Base-by-base conservation (phyloP, 2,113 vertebrate genomes). In the Heliornis fulica region DNA sequence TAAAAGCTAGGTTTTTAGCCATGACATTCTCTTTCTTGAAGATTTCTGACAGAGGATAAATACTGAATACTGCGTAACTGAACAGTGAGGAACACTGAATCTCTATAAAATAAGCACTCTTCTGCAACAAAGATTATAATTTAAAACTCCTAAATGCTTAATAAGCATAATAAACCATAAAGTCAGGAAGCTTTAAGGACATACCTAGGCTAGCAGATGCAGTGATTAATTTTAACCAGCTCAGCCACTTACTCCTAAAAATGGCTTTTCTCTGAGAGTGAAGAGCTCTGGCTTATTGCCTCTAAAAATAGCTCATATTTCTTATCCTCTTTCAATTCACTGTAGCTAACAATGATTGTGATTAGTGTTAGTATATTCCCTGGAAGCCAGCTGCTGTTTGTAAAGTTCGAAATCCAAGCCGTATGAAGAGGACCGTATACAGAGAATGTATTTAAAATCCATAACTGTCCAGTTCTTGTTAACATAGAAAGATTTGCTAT, bases 291-390 rank as follows among this genome's bases (percentile, higher is more conserved):
- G 26, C 41, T 85, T 93, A 57, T 13, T 91, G 75, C 41, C 38
- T 90, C 89, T 70, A 96, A 95, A 96, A 95, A 85, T 88, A 95
- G n/a, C 29, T 90, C 18, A 10, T 63, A 85, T 77, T 94, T 94
- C 60, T 85, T 82, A 65, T 7, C 63, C n/a, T 83, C 61, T 72
- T 94, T 65, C 74, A 79, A 72, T 85, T 83, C 54, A 63, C 57
- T 80, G 65, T 79, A 5, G 5, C 60, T 87, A 89, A 59, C 56
- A 65, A 29, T 70, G 53, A 69, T 53, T 83, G 53, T 77, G 77
- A 85, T 91, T 79, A 82, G 31, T 76, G 18, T 74, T 86, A 66
- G 70, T 68, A 65, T 69, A 71, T 23, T 68, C 22, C 23, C 78
- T 78, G 41, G 50, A 89, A 69, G 59, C 57, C 54, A 86, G 71